Evolutionary conservation across 2,113 vertebrate genomes (phyloP).

Genomic region (Oreochromis spilurus): DNA sequence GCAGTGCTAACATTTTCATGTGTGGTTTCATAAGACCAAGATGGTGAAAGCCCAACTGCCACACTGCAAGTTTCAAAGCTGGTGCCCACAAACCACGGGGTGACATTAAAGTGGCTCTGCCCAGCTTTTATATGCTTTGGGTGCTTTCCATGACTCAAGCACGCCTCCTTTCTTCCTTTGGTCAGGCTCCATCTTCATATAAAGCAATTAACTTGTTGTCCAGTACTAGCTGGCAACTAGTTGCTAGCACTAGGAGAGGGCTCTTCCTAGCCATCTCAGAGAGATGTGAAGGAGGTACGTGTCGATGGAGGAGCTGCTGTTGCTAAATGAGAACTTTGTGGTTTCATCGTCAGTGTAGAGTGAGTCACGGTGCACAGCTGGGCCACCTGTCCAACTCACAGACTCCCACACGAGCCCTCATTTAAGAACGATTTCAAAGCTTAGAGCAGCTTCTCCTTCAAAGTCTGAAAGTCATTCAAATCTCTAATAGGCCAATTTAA

Average conservation of each 20-base stretch:
- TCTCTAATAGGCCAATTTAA: neutral
- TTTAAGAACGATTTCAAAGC: neutral
- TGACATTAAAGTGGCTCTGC: neutral
- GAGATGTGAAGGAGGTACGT: neutral
- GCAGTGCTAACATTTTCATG: neutral
- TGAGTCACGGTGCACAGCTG: neutral
- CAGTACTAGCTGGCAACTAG: neutral
- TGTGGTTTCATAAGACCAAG: neutral
- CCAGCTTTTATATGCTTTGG: neutral
- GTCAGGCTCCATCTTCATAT: neutral
- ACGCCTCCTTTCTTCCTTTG: neutral
- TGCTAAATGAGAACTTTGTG: neutral
- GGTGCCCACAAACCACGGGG: neutral
- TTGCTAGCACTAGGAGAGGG: neutral
- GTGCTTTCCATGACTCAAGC: neutral
- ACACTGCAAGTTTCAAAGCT: neutral
- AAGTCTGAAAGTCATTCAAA: neutral
- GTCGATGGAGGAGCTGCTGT: neutral
- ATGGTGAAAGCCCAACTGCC: neutral
- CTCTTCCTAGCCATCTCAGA: neutral
- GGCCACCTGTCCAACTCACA: neutral
- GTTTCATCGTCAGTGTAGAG: accelerated
- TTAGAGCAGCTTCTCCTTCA: neutral
- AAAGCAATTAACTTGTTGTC: neutral
- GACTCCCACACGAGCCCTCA: neutral